Conservation (phyloP, 2,888 invertebrate species). For the Phyllotreta cruciferae region DNA sequence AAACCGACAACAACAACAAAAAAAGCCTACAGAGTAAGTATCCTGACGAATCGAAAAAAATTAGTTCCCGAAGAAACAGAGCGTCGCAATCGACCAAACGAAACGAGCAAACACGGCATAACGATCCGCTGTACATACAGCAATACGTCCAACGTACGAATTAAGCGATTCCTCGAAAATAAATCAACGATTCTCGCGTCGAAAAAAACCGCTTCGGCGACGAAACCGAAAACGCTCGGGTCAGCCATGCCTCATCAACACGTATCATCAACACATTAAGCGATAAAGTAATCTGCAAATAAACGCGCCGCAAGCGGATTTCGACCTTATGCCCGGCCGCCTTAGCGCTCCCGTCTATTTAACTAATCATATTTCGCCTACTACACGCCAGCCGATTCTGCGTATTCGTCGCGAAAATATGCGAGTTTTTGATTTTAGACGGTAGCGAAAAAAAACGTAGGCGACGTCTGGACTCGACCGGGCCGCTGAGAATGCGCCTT, state of each 20-base stretch:
- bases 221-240: slow-evolving; percentile 37
- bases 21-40: background rate
- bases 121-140: slow-evolving; percentile 16
- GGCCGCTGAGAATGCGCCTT: slow-evolving; percentile 42
- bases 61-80: slow-evolving; percentile 26
- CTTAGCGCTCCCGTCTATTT: slow-evolving; percentile 42
- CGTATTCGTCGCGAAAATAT: slow-evolving; percentile 47
- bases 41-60: slow-evolving; percentile 4
- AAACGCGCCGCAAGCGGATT: slow-evolving; percentile 47
- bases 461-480: slow-evolving; percentile 46
- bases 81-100: slow-evolving; percentile 26
- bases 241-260: slow-evolving; percentile 42
- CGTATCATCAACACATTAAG: slow-evolving; percentile 35
- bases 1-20: background rate
- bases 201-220: slow-evolving; percentile 29
- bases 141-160: slow-evolving; percentile 13
- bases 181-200: slow-evolving; percentile 39
- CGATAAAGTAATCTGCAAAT: slow-evolving; percentile 48
- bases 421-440: slow-evolving; percentile 30
- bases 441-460: slow-evolving; percentile 41
- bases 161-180: slow-evolving; percentile 26
- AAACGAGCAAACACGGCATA: slow-evolving; percentile 9
- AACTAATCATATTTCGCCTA: slow-evolving; percentile 52
- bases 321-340: slow-evolving; percentile 43
- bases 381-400: slow-evolving; percentile 54